Evolutionary conservation across 2,113 vertebrate genomes (phyloP), one percentile per base, ranked within the genome.

Genomic region (Oryzias melastigma): DNA sequence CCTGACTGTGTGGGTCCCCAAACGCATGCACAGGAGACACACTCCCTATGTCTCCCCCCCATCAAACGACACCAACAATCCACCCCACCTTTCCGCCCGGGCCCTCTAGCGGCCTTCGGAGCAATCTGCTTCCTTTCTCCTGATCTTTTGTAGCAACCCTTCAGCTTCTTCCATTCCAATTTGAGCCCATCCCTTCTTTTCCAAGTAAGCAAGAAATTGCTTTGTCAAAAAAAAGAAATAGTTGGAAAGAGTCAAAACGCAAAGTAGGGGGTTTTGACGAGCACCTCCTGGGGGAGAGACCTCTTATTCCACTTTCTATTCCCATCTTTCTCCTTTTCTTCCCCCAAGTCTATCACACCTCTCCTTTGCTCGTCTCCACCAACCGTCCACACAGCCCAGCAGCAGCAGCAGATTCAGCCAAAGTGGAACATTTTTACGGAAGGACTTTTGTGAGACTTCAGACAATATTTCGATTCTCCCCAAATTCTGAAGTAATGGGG

Each of bases 181-280:
- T 78, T 75, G 75, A 84, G 80, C 73, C 77, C 52, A 75, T 83
- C 80, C 82, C 71, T 68, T 74, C 61, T 22, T 85, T 84, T 83
- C 77, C 85, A 87, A 88, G 86, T 83, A 85, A 85, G 87, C 82
- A 87, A 56, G 55, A 85, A 87, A 88, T 85, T 75, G 87, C 85
- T 87, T 88, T 83, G 88, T 88, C 84, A 88, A 84, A 88, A 53
- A 68, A 87, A 87, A 82, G 85, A 84, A 89, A 63, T 78, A 68
- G 55, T 58, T 8, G 69, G 67, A 74, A 82, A 78, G 86, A 88
- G 85, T 87, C 82, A 84, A 88, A 87, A 84, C 63, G 84, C 86
- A 81, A 84, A 88, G 81, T 85, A 88, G 77, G 78, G 78, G 57
- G 51, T 85, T 90, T 86, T 84, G 84, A 90, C 81, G 73, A 81